Evolutionary conservation across 2,113 vertebrate genomes (phyloP).

Genomic region (Pollachius pollachius): DNA sequence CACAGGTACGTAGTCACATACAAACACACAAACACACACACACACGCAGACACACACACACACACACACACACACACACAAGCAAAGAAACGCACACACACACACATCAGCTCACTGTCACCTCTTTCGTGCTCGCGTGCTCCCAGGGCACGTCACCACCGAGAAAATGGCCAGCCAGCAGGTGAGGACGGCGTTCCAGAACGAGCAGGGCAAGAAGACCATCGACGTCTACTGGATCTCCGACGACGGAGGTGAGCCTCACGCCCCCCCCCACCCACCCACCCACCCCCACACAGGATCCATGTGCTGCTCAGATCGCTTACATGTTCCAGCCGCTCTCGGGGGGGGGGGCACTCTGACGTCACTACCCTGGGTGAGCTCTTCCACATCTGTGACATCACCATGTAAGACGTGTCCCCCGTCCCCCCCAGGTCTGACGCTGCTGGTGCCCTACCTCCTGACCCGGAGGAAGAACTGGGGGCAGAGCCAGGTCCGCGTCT

Average conservation of each 20-base stretch:
- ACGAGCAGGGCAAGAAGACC: conserved; percentile 66
- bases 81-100: too few species aligned
- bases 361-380: too few species aligned
- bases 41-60: neutral
- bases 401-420: neutral
- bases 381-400: too few species aligned
- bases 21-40: neutral
- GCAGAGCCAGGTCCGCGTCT: conserved; percentile 57
- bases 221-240: conserved; percentile 78
- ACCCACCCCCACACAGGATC: neutral
- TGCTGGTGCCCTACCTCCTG: conserved; percentile 72
- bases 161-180: conserved; percentile 20
- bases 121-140: neutral
- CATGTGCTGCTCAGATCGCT: neutral
- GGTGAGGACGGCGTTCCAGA: conserved; percentile 67
- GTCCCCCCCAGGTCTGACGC: conserved; percentile 67
- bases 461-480: conserved; percentile 59
- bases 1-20: conserved; percentile 34
- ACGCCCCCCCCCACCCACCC: too few species aligned
- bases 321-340: neutral
- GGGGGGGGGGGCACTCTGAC: too few species aligned
- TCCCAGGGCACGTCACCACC: neutral
- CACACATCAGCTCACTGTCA: neutral
- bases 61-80: neutral
- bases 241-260: conserved; percentile 71